Evolutionary conservation across 2,888 invertebrate species (phyloP).

Genomic region (Platycnemis pennipes): DNA sequence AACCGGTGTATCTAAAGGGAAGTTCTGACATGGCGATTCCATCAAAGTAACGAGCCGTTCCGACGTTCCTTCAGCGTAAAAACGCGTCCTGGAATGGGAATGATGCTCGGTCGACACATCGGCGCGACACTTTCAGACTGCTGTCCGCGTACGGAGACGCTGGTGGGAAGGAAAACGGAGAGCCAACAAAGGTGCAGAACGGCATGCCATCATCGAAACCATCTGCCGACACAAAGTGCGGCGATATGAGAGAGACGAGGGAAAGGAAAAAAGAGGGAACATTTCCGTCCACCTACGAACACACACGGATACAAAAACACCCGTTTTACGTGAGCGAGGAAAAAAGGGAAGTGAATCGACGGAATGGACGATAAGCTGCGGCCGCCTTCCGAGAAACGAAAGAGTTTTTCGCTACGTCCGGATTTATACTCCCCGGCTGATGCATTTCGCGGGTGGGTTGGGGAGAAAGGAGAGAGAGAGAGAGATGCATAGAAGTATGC

Average conservation of each 20-base stretch:
- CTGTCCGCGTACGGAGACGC: background rate
- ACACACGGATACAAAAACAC: background rate
- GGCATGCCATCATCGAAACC: background rate
- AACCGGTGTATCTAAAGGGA: background rate
- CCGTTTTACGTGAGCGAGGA: background rate
- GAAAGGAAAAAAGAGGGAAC: background rate
- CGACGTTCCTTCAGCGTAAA: background rate
- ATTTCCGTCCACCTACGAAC: background rate
- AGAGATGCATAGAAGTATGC: background rate
- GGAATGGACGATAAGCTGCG: background rate
- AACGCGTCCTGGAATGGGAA: background rate
- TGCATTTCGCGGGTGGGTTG: background rate
- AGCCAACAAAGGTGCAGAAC: background rate
- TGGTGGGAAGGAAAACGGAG: background rate
- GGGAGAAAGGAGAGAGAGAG: background rate
- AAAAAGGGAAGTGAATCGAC: background rate
- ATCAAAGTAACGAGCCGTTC: background rate
- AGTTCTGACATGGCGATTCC: background rate
- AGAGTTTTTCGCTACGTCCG: background rate
- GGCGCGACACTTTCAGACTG: background rate
- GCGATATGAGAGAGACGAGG: background rate
- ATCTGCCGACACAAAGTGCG: background rate
- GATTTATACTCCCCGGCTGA: background rate
- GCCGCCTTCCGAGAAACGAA: background rate
- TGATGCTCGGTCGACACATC: background rate